Evolutionary conservation across 2,888 invertebrate species (phyloP).

Genomic region (Stramonita haemastoma): DNA sequence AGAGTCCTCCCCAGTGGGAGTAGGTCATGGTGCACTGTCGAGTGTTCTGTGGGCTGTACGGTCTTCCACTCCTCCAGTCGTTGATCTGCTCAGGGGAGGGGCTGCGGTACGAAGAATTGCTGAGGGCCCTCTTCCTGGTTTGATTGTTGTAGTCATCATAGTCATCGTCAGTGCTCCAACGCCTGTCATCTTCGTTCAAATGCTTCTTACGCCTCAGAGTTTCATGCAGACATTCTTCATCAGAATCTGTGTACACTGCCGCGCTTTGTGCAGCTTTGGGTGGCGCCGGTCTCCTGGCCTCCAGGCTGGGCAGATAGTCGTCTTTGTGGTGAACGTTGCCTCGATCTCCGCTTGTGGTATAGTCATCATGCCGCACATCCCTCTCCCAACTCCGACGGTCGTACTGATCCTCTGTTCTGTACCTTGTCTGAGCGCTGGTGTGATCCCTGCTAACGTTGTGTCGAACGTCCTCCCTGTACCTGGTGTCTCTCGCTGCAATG

Average conservation of each 20-base stretch:
- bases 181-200: not conserved
- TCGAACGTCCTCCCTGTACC: not conserved
- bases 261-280: not conserved
- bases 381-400: conserved; percentile 16
- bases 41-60: not conserved
- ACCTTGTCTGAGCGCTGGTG: not conserved
- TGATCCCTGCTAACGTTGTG: not conserved
- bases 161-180: conserved; percentile 33
- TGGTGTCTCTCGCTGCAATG: not conserved
- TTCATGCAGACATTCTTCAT: conserved; percentile 38
- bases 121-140: not conserved
- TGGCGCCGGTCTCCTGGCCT: not conserved
- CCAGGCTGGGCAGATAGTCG: conserved; percentile 16
- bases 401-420: not conserved
- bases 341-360: not conserved
- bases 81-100: conserved; percentile 18
- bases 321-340: not conserved
- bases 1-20: not conserved
- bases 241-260: conserved; percentile 37
- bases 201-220: conserved; percentile 29
- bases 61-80: not conserved
- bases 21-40: not conserved
- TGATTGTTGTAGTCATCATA: not conserved
- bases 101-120: not conserved
- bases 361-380: not conserved